Percentiles rank a stretch among this genome's conserved stretches.
These are phyloP conservation scores for Falco punctatus DNA, from an alignment of 2,113 vertebrate species.

Conservation along the genomic window DNA sequence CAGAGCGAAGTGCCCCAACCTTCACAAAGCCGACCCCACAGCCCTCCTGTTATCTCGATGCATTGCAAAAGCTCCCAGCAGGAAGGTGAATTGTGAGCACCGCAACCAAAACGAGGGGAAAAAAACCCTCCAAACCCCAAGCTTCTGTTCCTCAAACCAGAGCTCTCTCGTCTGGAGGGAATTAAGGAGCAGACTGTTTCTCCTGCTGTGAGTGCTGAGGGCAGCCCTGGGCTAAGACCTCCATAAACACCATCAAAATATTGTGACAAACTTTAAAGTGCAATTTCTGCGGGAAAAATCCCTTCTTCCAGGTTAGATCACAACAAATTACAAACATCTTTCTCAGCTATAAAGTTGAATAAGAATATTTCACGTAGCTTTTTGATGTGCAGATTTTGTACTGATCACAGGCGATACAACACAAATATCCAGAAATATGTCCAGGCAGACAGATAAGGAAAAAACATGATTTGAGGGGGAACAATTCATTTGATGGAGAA, in stretches of 20 bases:
- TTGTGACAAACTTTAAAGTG: neutral
- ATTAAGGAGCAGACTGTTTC: neutral
- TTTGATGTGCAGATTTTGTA: neutral
- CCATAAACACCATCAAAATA: neutral
- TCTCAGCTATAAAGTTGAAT: neutral
- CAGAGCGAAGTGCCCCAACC: neutral
- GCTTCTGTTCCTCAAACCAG: neutral
- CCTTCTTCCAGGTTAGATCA: neutral
- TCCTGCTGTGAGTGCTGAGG: neutral
- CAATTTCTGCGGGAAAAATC: neutral
- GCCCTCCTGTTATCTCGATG: neutral
- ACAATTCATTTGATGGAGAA: neutral
- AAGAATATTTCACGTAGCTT: neutral
- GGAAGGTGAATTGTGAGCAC: neutral
- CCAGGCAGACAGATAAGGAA: neutral
- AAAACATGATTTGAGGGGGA: accelerated
- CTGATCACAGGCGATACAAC: neutral
- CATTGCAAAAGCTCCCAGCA: neutral
- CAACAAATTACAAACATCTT: neutral
- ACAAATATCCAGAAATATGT: neutral
- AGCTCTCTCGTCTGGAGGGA: neutral
- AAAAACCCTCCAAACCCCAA: neutral
- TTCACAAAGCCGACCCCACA: neutral
- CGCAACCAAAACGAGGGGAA: neutral
- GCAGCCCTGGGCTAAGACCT: neutral